Percentiles rank a stretch among this genome's conserved stretches.
These are phyloP conservation scores for Drosophila subsilvestris DNA, from an alignment of 2,888 invertebrate genomes.

Conservation along the genomic window DNA sequence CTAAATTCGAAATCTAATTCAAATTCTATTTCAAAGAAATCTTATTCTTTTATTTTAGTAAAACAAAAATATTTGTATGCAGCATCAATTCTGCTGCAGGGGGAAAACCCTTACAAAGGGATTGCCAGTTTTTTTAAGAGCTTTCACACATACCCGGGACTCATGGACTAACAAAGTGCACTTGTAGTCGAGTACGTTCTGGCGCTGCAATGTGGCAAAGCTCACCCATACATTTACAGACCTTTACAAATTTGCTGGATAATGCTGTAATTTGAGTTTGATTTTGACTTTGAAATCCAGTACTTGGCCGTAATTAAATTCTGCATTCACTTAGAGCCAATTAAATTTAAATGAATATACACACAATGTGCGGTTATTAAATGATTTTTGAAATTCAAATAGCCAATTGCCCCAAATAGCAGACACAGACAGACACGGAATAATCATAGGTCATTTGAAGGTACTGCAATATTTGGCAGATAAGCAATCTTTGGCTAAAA, in stretches of 20 bases:
- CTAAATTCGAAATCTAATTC: constrained; percentile 15
- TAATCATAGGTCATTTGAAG: not conserved
- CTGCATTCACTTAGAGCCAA: not conserved
- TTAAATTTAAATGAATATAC: not conserved
- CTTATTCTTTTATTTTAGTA: not conserved
- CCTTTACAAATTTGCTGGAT: not conserved
- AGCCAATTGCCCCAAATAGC: not conserved
- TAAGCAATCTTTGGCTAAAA: not conserved
- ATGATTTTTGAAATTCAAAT: not conserved
- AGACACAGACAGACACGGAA: not conserved
- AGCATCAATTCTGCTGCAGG: not conserved
- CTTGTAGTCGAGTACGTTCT: not conserved
- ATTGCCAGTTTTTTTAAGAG: not conserved
- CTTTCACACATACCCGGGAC: not conserved
- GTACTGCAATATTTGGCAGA: not conserved
- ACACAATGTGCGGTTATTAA: not conserved
- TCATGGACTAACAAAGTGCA: not conserved
- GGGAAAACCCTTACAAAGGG: not conserved
- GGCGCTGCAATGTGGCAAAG: not conserved
- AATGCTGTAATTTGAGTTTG: constrained; percentile 18
- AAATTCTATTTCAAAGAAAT: constrained; percentile 12
- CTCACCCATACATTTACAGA: not conserved
- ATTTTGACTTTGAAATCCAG: constrained; percentile 35
- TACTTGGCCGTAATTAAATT: constrained; percentile 18
- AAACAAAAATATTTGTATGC: constrained; percentile 12